phyloP scores from a whole-genome alignment of 2,113 vertebrate species.

The Lepisosteus oculatus region DNA sequence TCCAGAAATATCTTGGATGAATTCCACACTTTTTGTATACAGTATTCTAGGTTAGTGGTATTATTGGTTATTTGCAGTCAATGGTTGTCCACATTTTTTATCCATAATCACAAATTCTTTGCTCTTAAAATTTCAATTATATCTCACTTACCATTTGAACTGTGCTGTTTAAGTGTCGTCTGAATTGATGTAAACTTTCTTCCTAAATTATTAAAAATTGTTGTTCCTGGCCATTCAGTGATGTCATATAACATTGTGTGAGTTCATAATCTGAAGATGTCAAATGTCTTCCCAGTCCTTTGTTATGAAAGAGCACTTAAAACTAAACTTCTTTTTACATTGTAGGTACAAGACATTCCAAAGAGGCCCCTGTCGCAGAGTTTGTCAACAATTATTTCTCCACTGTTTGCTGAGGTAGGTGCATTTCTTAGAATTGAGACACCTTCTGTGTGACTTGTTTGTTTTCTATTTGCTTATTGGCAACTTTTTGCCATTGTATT shows the following conservation, averaged over 20 bases:
- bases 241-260: too few relatives aligned
- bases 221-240: too few relatives aligned
- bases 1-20: too few relatives aligned
- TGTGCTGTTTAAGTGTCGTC: too few relatives aligned
- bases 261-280: too few relatives aligned
- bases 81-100: neutral
- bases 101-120: neutral
- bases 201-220: too few relatives aligned
- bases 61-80: neutral
- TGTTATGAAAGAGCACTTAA: neutral
- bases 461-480: neutral
- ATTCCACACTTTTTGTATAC: too few relatives aligned
- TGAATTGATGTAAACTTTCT: too few relatives aligned
- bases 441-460: neutral
- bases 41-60: too few relatives aligned
- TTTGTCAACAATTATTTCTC: conserved; percentile 86
- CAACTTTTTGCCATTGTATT: neutral
- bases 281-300: neutral
- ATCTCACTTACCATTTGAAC: too few relatives aligned
- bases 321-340: conserved; percentile 20
- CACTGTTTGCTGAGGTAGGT: conserved; percentile 90
- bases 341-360: conserved; percentile 71
- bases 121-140: too few relatives aligned
- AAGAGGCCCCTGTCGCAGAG: conserved; percentile 87
- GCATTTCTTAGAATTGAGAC: neutral